A percentile compares a stretch with the other conserved stretches of the same genome.
Conservation (phyloP, 2,113 vertebrate species). For the Siniperca chuatsi region DNA sequence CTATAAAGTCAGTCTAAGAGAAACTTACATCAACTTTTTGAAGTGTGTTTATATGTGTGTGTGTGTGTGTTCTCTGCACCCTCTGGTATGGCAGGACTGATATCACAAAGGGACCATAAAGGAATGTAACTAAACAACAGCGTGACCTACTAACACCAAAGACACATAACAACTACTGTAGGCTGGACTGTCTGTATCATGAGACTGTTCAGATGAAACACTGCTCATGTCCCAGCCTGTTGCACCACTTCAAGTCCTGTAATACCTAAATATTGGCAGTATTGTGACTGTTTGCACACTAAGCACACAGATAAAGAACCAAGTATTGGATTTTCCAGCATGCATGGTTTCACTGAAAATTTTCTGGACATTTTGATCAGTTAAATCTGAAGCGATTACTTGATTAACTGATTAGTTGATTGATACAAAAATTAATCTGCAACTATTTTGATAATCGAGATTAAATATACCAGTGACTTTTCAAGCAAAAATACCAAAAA, state of each 20-base stretch:
- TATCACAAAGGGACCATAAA: slow-evolving; percentile 25
- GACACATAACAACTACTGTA: neutral
- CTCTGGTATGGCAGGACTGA: slow-evolving; percentile 5
- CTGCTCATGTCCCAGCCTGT: neutral
- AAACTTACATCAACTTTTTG: too few species aligned
- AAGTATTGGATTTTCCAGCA: neutral
- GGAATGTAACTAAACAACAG: slow-evolving; percentile 35
- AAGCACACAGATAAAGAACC: neutral
- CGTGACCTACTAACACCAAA: slow-evolving; percentile 59
- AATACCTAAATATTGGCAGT: neutral
- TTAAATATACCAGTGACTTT: too few species aligned
- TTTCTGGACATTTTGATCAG: neutral
- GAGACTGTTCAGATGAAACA: neutral
- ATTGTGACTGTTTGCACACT: neutral
- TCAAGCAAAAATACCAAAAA: too few species aligned
- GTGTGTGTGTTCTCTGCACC: neutral
- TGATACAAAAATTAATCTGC: too few species aligned
- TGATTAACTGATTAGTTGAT: too few species aligned
- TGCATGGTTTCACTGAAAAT: neutral
- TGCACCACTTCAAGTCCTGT: neutral
- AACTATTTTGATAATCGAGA: too few species aligned
- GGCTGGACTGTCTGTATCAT: too few species aligned
- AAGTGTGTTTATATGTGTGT: neutral
- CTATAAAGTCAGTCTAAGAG: neutral
- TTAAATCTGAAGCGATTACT: too few species aligned